Percentiles rank a stretch among this genome's conserved stretches.
These are phyloP conservation scores for Paguma larvata DNA, from an alignment of 2,797 vertebrate species.

Conservation along the genomic window DNA sequence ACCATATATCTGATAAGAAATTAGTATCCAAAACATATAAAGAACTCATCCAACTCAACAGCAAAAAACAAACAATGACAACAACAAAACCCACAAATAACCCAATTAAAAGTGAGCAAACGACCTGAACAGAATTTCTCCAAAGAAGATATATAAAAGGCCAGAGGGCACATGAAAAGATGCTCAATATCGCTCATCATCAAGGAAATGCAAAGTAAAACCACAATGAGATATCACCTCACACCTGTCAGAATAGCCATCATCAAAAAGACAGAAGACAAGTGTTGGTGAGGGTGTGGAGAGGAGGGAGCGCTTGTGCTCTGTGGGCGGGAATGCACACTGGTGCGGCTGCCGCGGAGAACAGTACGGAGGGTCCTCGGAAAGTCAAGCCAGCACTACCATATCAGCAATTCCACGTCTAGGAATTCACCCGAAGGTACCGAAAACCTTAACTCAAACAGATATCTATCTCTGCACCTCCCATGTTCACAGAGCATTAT, in stretches of 20 bases:
- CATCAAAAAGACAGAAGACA: background rate
- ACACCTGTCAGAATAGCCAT: background rate
- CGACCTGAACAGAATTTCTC: background rate
- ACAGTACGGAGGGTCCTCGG: background rate
- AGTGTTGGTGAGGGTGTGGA: background rate
- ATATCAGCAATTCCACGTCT: background rate
- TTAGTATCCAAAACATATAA: background rate
- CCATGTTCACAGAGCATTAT: background rate
- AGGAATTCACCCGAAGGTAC: background rate
- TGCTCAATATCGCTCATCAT: background rate
- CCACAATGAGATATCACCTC: background rate
- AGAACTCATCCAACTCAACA: background rate
- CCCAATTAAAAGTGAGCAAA: background rate
- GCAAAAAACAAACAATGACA: background rate
- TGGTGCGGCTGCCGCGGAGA: background rate
- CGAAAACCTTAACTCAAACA: background rate
- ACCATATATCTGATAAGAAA: background rate
- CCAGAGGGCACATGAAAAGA: background rate
- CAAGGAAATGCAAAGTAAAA: background rate
- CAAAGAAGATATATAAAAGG: background rate
- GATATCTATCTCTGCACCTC: background rate
- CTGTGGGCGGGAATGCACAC: background rate
- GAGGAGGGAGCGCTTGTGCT: background rate
- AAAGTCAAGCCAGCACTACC: background rate
- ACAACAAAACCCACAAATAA: background rate